These are phyloP conservation scores for Tenrec ecaudatus DNA, from an alignment of 2,113 vertebrate genomes.

Conservation along the genomic window DNA sequence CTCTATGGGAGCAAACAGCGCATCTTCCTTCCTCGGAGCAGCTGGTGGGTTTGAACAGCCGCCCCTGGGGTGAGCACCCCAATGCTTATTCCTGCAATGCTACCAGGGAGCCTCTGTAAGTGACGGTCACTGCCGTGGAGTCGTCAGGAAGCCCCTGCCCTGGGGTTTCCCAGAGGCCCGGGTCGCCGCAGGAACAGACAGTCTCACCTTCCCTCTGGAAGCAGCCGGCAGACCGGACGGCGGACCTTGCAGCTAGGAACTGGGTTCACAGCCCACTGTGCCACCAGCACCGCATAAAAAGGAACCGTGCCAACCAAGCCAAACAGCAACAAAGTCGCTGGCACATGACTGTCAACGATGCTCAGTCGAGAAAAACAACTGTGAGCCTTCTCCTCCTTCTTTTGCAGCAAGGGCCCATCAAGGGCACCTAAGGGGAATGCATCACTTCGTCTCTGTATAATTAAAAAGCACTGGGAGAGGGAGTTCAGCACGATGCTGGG, in stretches of 20 bases:
- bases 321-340: neutral
- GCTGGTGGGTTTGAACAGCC: neutral
- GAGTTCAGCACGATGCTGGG: neutral
- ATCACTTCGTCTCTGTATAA: slow-evolving; percentile 28
- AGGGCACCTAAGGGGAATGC: neutral
- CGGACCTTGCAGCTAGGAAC: too few species aligned
- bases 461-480: slow-evolving; percentile 50
- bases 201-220: too few species aligned
- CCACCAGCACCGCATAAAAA: neutral
- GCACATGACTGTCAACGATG: neutral
- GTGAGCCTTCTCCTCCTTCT: neutral
- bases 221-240: neutral
- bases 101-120: too few species aligned
- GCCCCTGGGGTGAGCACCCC: too few species aligned
- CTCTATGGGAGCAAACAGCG: too few species aligned
- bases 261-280: neutral
- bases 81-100: too few species aligned
- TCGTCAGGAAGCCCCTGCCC: too few species aligned
- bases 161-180: too few species aligned
- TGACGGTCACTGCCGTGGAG: too few species aligned
- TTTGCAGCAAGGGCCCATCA: slow-evolving; percentile 17
- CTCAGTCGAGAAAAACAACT: neutral
- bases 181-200: too few species aligned
- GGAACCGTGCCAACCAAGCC: neutral
- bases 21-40: neutral